Percentiles rank a stretch among this genome's conserved stretches.
These are phyloP conservation scores for Vanessa atalanta DNA, from an alignment of 1,140 invertebrate genomes.

Conservation along the genomic window DNA sequence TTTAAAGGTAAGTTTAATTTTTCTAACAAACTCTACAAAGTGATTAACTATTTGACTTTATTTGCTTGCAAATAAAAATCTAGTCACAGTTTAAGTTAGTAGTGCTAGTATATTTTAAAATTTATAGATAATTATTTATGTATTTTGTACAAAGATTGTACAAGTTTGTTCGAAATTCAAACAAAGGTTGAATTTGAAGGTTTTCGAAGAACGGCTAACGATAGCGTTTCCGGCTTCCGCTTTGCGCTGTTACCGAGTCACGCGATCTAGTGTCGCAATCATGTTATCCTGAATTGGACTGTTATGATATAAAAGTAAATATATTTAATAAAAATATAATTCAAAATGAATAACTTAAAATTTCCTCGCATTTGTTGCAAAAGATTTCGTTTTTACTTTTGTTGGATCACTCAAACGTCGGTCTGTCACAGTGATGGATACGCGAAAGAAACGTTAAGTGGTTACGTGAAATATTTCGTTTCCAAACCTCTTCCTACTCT, in stretches of 20 bases:
- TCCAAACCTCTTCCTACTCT: neutral
- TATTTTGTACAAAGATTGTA: neutral
- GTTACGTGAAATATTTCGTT: neutral
- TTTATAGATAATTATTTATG: neutral
- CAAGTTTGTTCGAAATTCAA: conserved; percentile 15
- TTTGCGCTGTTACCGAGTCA: conserved; percentile 43
- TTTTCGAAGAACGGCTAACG: conserved; percentile 43
- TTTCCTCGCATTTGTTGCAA: neutral
- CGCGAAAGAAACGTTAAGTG: neutral
- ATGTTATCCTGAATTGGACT: conserved; percentile 17
- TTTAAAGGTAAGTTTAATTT: no score
- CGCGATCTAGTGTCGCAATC: conserved; percentile 45
- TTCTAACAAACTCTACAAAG: no score
- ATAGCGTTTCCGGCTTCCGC: conserved; percentile 50
- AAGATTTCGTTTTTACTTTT: conserved; percentile 5
- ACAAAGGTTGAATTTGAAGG: conserved; percentile 30
- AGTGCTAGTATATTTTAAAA: neutral
- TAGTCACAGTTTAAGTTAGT: no score
- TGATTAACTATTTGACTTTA: no score
- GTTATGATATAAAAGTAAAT: neutral
- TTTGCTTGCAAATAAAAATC: no score
- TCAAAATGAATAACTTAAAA: no score
- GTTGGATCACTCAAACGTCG: neutral
- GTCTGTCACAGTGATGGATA: neutral
- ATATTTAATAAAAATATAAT: no score